Base-by-base conservation (phyloP, 2,113 vertebrate genomes). In the Oncorhynchus kisutch region DNA sequence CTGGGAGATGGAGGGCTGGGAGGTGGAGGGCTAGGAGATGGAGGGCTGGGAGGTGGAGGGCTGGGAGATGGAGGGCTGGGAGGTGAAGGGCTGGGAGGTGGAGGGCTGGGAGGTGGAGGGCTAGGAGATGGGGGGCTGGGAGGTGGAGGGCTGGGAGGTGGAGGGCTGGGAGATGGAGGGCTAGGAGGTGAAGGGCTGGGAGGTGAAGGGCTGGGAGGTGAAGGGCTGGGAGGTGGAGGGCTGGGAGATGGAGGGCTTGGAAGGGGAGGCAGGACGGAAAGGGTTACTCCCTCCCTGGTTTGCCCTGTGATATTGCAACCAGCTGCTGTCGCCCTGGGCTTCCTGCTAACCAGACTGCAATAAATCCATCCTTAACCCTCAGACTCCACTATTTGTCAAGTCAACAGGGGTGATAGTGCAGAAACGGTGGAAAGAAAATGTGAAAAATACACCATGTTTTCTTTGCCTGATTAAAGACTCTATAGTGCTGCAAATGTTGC, bases 321-420 rank as follows among this genome's bases (percentile, higher is more conserved):
- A 88, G 80, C 83, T 91, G 88, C 73, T 79, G 51, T 72, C 64
- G 73, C 64, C 20, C 6, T 60, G n/a, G 62, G 9, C 81, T 73
- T 22, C 24, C 67, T 9, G 39, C 22, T 13, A 45, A 60, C 62
- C 70, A 16, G 34, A 22, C 75, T 22, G 59, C 68, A 2, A 45
- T 51, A 73, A 74, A 57, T 54, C 73, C 29, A 65, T 34, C 57
- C 68, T 51, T 57, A 71, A 72, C 73, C 48, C 31, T 69, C 75
- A 57, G 27, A 76, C 70, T 76, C 68, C 27, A 73, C 24, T 82
- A 81, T 86, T 87, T 82, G 70, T 78, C 75, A 82, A 74, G 71
- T 85, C 83, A 82, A 11, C 12, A 54, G 18, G 11, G 31, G 48
- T 29, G 62, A 31, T 1, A 31, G 18, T 12, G 12, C 9, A 39